Evolutionary conservation across 2,797 vertebrate species (phyloP).

Genomic region (Melopsittacus undulatus): DNA sequence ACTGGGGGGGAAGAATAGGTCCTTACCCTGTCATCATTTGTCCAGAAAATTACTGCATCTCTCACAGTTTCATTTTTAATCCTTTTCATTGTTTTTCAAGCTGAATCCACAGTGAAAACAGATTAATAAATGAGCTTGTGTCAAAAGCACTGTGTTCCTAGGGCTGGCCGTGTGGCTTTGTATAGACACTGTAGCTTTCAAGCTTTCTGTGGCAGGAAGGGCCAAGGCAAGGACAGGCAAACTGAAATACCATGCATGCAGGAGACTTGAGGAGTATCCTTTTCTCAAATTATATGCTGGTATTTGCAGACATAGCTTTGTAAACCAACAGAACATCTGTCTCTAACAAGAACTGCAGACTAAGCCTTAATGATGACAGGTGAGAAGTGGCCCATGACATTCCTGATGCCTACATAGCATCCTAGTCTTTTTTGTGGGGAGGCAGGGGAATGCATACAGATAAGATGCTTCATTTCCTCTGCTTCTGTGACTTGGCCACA

Average conservation of each 20-base stretch:
- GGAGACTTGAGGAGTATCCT: not conserved
- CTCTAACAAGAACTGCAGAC: not conserved
- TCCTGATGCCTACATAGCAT: not conserved
- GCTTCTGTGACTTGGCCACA: not conserved
- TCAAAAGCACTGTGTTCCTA: not conserved
- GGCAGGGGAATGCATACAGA: not conserved
- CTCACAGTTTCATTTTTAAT: not conserved
- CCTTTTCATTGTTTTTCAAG: not conserved
- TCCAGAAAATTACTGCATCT: not conserved
- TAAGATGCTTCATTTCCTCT: not conserved
- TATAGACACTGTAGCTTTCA: not conserved
- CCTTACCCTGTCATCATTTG: not conserved
- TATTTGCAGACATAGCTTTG: not conserved
- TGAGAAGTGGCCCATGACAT: not conserved
- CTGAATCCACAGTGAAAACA: not conserved
- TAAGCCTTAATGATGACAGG: not conserved
- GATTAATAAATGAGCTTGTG: not conserved
- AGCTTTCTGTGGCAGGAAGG: not conserved
- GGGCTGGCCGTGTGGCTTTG: not conserved
- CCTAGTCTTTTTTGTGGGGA: not conserved
- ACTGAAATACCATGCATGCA: not conserved
- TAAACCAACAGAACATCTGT: not conserved
- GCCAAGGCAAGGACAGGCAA: not conserved
- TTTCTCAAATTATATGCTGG: not conserved
- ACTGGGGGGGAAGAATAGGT: not conserved